Evolutionary conservation across 2,797 vertebrate genomes (phyloP), one percentile per base, ranked within the genome.

Genomic region (Labroides dimidiatus): DNA sequence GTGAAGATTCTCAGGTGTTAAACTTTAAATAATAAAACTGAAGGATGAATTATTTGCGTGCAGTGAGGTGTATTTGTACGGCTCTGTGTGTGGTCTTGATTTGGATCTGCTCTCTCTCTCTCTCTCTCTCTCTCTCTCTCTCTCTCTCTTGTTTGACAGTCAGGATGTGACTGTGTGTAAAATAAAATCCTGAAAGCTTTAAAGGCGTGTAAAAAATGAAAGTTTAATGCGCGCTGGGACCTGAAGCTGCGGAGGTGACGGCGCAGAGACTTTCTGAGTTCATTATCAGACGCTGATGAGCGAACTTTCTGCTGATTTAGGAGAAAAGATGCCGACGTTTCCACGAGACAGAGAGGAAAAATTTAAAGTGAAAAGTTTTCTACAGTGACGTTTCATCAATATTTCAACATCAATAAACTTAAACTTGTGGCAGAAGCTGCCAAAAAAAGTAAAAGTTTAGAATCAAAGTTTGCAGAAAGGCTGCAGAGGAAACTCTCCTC

Each of bases 381-480:
- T 19, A 20, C 33, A n/a, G 37, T 39, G 11, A 14, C 37, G 13
- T 8, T 36, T 4, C 42, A 44, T 24, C 65, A 59, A 37, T 59
- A 12, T 54, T 61, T 61, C 23, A 48, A 21, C 50, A 48, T 54
- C 43, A 53, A 45, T 21, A n/a, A n/a, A 36, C 30, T 48, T 56
- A 23, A 33, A 37, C 7, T 1, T 13, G 23, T 10, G 24, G 52
- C 53, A 56, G 44, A 6, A 21, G 10, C 53, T 4, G 24, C 45
- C 45, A 50, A 43, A 20, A 27, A 1, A 6, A 3, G 13, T 39
- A 13, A 12, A 14, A 33, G 42, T 50, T 20, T 13, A 42, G 30
- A 42, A 0, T 21, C 9, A 48, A 21, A 17, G 21, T 39, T 12
- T 13, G 37, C 2, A 39, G 41, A 43, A 43, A n/a, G 14, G 51